Evolutionary conservation across 2,113 vertebrate genomes (phyloP).

Genomic region (Rhinopomastus cyanomelas): DNA sequence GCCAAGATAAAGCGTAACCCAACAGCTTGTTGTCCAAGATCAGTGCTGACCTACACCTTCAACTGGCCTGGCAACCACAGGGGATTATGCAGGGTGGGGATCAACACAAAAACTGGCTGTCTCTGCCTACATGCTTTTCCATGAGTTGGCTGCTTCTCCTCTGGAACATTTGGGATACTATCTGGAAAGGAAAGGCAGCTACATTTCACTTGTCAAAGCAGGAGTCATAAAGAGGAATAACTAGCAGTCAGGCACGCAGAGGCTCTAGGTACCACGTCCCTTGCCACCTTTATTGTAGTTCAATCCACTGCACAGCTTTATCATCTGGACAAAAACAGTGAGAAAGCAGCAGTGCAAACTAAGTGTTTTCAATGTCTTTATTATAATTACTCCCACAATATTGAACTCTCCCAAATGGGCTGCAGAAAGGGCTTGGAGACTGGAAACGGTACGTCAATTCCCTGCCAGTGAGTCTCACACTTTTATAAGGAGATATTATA

Average conservation of each 20-base stretch:
- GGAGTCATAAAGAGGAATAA: slow-evolving; percentile 20
- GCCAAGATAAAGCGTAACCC: neutral
- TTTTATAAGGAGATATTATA: neutral
- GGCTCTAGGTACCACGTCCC: neutral
- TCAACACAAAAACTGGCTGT: neutral
- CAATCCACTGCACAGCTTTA: neutral
- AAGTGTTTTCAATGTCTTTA: neutral
- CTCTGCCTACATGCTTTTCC: neutral
- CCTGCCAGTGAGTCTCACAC: neutral
- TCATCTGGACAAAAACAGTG: neutral
- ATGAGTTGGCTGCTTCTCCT: slow-evolving; percentile 30
- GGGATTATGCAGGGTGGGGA: neutral
- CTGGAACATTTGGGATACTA: neutral
- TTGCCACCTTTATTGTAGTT: neutral
- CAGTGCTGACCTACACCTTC: neutral
- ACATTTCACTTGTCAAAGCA: slow-evolving; percentile 48
- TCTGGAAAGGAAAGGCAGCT: slow-evolving; percentile 42
- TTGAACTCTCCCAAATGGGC: neutral
- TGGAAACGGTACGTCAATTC: neutral
- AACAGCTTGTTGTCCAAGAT: neutral
- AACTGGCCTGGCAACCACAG: neutral
- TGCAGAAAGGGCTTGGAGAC: neutral
- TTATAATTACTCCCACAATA: neutral
- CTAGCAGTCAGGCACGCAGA: slow-evolving; percentile 26
- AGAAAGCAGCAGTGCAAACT: neutral